These are phyloP conservation scores for Sigmodon hispidus DNA, from an alignment of 2,113 vertebrate species.

Conservation along the genomic window DNA sequence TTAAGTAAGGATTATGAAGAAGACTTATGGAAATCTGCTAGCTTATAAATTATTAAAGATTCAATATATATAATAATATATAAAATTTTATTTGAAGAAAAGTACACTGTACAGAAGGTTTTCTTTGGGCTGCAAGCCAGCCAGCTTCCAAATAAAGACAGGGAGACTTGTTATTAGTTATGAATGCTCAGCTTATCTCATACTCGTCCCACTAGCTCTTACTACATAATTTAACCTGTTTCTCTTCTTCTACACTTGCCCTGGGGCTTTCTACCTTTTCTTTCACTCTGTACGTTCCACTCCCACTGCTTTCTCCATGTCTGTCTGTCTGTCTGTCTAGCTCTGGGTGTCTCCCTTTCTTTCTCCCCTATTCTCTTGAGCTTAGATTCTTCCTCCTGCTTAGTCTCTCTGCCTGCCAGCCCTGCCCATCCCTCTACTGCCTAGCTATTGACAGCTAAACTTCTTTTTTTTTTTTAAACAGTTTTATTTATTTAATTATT, in stretches of 20 bases:
- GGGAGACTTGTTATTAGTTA: neutral
- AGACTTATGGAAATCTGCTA: neutral
- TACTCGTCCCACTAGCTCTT: neutral
- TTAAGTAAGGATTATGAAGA: neutral
- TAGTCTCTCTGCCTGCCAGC: neutral
- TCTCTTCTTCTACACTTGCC: neutral
- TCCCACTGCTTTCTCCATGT: neutral
- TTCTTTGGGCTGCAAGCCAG: too few species aligned
- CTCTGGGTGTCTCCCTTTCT: neutral
- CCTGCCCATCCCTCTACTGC: neutral
- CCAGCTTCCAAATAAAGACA: neutral
- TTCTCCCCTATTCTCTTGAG: neutral
- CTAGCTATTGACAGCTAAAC: neutral
- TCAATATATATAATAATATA: neutral
- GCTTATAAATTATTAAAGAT: neutral
- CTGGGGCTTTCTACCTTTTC: neutral
- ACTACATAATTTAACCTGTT: neutral
- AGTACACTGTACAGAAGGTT: neutral
- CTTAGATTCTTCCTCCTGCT: neutral
- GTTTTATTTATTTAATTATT: too few species aligned
- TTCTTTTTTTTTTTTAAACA: too few species aligned
- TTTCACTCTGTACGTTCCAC: neutral
- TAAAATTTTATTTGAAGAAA: neutral
- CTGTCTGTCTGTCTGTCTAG: neutral
- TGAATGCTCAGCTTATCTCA: neutral